Percentiles rank a stretch among this genome's conserved stretches.
Conservation (phyloP, 2,888 invertebrate genomes). For the Stenurella melanura region DNA sequence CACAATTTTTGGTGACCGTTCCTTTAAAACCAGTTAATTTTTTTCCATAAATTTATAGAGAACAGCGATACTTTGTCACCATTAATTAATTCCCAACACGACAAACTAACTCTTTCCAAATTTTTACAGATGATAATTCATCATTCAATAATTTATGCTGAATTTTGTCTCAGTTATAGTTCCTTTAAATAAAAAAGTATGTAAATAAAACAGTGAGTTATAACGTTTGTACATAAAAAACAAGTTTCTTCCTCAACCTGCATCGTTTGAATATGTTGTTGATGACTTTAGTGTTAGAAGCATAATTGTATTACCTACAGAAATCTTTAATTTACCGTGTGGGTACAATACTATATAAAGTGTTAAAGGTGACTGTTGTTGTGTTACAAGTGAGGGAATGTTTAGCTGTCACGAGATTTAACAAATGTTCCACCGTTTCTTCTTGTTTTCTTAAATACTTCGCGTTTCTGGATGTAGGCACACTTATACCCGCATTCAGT, state of each 20-base stretch:
- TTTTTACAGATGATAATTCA: neutral
- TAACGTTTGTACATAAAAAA: neutral
- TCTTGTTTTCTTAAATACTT: constrained; percentile 35
- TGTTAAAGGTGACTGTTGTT: constrained; percentile 34
- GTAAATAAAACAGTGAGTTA: neutral
- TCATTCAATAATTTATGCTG: neutral
- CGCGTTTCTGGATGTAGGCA: constrained; percentile 30
- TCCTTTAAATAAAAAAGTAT: neutral
- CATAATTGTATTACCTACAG: constrained; percentile 11
- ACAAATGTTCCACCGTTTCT: constrained; percentile 33
- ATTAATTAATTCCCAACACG: too few relatives aligned
- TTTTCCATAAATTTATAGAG: too few relatives aligned
- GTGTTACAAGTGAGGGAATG: constrained; percentile 40
- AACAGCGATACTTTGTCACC: too few relatives aligned
- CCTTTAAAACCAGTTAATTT: too few relatives aligned
- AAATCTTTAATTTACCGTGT: constrained; percentile 23
- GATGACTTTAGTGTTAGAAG: neutral
- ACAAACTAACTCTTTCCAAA: neutral
- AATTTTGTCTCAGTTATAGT: neutral
- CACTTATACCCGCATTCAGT: constrained; percentile 29
- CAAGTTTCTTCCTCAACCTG: neutral
- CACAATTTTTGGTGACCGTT: too few relatives aligned
- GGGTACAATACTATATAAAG: constrained; percentile 28
- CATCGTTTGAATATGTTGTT: constrained; percentile 5
- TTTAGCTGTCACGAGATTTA: constrained; percentile 35